phyloP scores from a whole-genome alignment of 2,797 vertebrate species.

The Gorsachius magnificus region DNA sequence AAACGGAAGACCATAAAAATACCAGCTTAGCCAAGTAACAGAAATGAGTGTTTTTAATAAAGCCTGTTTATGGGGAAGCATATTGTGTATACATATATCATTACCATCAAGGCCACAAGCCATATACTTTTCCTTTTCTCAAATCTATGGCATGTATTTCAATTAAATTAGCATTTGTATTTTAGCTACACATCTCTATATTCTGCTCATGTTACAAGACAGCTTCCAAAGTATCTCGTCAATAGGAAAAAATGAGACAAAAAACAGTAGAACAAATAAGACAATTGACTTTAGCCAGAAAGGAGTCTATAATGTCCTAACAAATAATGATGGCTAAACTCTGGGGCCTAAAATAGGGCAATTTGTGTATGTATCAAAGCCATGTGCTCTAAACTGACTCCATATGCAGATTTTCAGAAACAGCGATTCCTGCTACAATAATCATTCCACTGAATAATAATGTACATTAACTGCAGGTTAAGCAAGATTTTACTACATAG shows the following conservation, averaged over 20 bases:
- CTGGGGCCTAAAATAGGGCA: background rate
- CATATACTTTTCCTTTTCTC: background rate
- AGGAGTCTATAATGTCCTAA: background rate
- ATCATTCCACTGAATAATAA: background rate
- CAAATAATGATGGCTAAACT: background rate
- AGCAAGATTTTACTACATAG: background rate
- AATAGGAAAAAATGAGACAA: background rate
- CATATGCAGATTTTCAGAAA: background rate
- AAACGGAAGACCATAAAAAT: background rate
- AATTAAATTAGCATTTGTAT: background rate
- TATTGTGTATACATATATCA: background rate
- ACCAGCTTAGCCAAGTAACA: background rate
- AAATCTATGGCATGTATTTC: background rate
- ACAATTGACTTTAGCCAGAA: background rate
- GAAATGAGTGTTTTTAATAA: background rate
- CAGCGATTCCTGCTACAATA: background rate
- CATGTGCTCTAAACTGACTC: constrained; percentile 3
- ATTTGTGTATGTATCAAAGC: constrained; percentile 6
- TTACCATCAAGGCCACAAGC: background rate
- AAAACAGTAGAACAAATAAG: background rate
- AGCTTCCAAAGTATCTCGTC: background rate
- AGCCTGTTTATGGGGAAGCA: background rate
- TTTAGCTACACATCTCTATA: background rate
- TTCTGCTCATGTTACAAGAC: background rate
- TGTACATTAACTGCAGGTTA: background rate